These are phyloP conservation scores for Prietella phreatophila DNA, from an alignment of 2,113 vertebrate genomes.

Conservation along the genomic window DNA sequence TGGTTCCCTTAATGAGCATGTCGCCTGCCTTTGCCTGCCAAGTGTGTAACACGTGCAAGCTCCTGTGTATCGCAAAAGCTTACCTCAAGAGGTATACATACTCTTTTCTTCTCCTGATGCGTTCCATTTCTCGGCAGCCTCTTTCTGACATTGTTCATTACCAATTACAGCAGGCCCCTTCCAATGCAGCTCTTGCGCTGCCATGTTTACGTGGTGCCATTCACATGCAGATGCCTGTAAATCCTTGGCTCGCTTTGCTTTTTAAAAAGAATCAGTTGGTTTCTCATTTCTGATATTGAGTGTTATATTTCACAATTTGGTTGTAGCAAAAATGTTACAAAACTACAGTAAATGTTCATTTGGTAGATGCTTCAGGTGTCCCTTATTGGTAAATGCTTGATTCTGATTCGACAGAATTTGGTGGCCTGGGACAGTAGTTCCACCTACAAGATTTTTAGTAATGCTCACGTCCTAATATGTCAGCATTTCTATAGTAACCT, in stretches of 20 bases:
- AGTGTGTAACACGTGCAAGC: background rate
- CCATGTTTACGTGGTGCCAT: constrained; percentile 73
- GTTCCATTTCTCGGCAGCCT: constrained; percentile 2
- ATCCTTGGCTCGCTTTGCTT: constrained; percentile 70
- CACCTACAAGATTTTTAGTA: background rate
- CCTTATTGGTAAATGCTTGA: background rate
- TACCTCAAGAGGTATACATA: constrained; percentile 40
- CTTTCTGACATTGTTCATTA: constrained; percentile 64
- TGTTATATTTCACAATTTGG: background rate
- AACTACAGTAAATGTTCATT: background rate
- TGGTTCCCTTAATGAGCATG: constrained; percentile 14
- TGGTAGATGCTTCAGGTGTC: too few species aligned
- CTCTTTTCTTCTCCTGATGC: constrained; percentile 43
- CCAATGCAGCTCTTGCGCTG: constrained; percentile 42
- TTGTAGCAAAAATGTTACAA: background rate
- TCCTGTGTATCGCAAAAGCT: constrained; percentile 24
- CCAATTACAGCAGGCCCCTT: constrained; percentile 71
- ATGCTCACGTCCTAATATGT: background rate
- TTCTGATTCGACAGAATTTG: background rate
- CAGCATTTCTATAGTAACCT: background rate
- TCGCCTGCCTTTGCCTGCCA: background rate
- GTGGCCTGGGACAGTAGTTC: background rate
- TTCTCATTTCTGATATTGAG: background rate
- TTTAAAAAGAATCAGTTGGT: background rate
- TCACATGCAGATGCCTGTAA: constrained; percentile 92